phyloP scores from a whole-genome alignment of 2,113 vertebrate species.

The Kryptolebias marmoratus region DNA sequence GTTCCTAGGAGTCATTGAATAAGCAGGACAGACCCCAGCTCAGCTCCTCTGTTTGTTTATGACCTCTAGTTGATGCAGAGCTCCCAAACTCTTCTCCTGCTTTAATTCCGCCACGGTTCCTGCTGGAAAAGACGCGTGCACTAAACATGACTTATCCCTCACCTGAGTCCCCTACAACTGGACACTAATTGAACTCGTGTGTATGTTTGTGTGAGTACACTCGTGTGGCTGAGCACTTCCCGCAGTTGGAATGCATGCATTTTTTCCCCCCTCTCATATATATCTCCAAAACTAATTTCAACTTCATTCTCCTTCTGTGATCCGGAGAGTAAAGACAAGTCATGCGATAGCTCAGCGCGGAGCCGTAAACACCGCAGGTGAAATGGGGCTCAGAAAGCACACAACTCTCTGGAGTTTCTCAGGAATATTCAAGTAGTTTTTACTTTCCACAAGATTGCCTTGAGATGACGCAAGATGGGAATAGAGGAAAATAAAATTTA shows the following conservation, averaged over 20 bases:
- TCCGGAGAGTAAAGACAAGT: conserved; percentile 46
- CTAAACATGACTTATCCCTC: conserved; percentile 68
- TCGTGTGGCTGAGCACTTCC: background rate
- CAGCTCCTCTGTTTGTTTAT: conserved; percentile 61
- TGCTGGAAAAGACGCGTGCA: conserved; percentile 46
- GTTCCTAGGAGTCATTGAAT: conserved; percentile 42
- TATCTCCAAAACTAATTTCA: conserved; percentile 61
- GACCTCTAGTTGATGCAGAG: conserved; percentile 53
- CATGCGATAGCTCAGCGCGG: conserved; percentile 63
- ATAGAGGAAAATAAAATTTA: conserved; percentile 41
- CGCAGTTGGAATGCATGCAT: conserved; percentile 10
- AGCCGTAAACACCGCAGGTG: conserved; percentile 58
- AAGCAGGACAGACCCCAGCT: conserved; percentile 44
- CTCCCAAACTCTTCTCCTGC: conserved; percentile 40
- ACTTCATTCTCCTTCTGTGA: conserved; percentile 48
- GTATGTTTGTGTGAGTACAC: conserved; percentile 20
- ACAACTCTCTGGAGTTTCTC: conserved; percentile 35
- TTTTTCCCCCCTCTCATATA: conserved; percentile 1
- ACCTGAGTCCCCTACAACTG: conserved; percentile 34
- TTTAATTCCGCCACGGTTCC: conserved; percentile 53
- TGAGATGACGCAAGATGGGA: conserved; percentile 7
- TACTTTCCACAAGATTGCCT: conserved; percentile 66
- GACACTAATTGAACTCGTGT: conserved; percentile 60
- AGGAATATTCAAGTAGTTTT: conserved; percentile 65
- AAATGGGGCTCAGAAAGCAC: conserved; percentile 51